Evolutionary conservation across 2,797 vertebrate genomes (phyloP).

Genomic region (Rhinoraja longicauda): DNA sequence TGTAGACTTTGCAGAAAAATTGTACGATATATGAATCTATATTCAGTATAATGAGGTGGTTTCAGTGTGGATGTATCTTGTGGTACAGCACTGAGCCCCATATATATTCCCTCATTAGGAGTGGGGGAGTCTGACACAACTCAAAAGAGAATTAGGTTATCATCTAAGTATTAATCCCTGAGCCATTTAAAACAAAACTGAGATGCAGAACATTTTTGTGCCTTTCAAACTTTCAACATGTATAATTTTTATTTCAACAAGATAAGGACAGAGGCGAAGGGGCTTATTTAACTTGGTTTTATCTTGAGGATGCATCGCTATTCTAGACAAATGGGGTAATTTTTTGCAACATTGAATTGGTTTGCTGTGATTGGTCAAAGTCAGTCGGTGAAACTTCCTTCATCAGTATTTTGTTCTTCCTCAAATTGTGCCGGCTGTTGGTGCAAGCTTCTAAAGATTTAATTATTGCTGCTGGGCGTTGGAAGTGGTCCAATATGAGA

Average conservation of each 20-base stretch:
- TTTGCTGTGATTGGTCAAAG: constrained; percentile 15
- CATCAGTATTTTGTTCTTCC: constrained; percentile 28
- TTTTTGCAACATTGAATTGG: background rate
- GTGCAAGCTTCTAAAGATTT: constrained; percentile 44
- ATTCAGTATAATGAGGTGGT: background rate
- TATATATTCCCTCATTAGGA: background rate
- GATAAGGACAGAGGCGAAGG: background rate
- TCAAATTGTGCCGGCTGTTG: constrained; percentile 33
- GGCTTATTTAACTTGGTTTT: background rate
- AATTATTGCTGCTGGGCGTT: constrained; percentile 58
- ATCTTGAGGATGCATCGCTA: background rate
- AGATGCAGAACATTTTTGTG: background rate
- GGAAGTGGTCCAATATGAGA: constrained; percentile 57
- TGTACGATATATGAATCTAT: background rate
- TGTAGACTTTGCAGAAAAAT: background rate
- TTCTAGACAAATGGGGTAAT: background rate
- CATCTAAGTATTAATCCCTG: background rate
- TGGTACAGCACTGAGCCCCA: background rate
- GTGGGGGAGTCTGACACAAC: background rate
- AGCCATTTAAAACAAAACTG: background rate
- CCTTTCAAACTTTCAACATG: constrained; percentile 39
- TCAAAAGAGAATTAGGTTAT: background rate
- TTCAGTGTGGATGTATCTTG: background rate
- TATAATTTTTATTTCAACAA: background rate
- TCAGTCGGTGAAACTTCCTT: constrained; percentile 10